Evolutionary conservation across 2,113 vertebrate species (phyloP).

Genomic region (Montifringilla adamsi): DNA sequence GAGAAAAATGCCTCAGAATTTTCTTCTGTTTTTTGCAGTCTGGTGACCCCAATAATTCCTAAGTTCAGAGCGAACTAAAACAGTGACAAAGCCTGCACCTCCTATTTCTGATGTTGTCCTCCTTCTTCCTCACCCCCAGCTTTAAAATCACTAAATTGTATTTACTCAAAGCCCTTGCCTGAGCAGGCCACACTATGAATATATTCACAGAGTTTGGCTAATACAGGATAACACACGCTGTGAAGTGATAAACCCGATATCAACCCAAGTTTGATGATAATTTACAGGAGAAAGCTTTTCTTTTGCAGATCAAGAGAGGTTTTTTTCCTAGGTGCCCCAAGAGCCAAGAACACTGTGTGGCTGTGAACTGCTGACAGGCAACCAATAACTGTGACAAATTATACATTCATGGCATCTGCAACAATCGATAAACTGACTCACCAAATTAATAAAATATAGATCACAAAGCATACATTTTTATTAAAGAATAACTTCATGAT

Average conservation of each 20-base stretch:
- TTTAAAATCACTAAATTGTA: not conserved
- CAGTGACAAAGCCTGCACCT: not conserved
- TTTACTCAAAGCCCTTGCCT: not conserved
- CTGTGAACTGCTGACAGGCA: not conserved
- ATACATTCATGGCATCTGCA: conserved; percentile 29
- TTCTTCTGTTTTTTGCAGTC: not conserved
- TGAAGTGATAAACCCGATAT: not conserved
- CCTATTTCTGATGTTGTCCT: not conserved
- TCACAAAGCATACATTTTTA: conserved; percentile 67
- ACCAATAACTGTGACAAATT: conserved; percentile 61
- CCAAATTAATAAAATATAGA: conserved; percentile 71
- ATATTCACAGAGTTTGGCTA: not conserved
- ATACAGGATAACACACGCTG: not conserved
- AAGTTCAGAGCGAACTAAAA: not conserved
- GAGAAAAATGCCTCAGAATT: not conserved
- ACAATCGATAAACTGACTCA: conserved; percentile 56
- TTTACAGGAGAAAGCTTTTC: not conserved
- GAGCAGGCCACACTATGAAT: not conserved
- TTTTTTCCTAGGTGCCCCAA: not conserved
- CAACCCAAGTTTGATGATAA: not conserved
- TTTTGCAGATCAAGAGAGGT: not conserved
- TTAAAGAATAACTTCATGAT: conserved; percentile 70
- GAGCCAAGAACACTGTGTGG: not conserved
- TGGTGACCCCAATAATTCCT: not conserved
- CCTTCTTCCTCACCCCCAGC: not conserved